phyloP scores from a whole-genome alignment of 1,140 invertebrate species.

The Capitella teleta region DNA sequence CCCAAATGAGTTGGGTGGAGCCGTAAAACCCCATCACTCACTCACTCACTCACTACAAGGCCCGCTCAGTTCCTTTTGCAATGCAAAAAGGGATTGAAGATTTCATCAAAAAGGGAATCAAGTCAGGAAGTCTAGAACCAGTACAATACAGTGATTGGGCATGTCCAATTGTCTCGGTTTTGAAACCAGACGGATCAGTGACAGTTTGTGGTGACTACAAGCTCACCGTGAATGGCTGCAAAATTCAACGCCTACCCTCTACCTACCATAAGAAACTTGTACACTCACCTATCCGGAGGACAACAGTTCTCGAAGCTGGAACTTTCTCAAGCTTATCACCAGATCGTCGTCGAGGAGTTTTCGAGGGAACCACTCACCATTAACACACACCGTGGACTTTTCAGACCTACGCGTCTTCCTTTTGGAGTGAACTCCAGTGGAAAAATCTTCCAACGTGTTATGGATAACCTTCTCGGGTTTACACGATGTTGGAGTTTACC shows the following conservation, averaged over 20 bases:
- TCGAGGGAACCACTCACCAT: neutral
- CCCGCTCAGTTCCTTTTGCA: neutral
- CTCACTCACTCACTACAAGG: too few species aligned
- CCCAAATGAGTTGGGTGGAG: too few species aligned
- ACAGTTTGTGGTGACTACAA: constrained; percentile 28
- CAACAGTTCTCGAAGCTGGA: constrained; percentile 17
- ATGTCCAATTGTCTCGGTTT: constrained; percentile 36
- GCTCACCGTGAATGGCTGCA: constrained; percentile 18
- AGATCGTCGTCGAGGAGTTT: neutral
- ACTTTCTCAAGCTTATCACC: constrained; percentile 14
- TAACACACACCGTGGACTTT: neutral
- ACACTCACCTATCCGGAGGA: constrained; percentile 11
- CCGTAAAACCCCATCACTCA: too few species aligned
- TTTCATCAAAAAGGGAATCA: neutral
- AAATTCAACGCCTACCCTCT: constrained; percentile 16
- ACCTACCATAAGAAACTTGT: constrained; percentile 16
- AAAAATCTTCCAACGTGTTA: neutral
- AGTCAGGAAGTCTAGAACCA: constrained; percentile 15
- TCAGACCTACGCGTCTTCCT: neutral
- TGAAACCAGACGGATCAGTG: constrained; percentile 32
- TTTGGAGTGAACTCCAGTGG: neutral
- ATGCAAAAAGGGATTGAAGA: too few species aligned
- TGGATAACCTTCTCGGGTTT: constrained; percentile 1
- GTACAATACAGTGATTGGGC: constrained; percentile 38
- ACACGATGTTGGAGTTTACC: constrained; percentile 3